Conservation (phyloP, 2,797 vertebrate genomes). For the Peromyscus attwateri region DNA sequence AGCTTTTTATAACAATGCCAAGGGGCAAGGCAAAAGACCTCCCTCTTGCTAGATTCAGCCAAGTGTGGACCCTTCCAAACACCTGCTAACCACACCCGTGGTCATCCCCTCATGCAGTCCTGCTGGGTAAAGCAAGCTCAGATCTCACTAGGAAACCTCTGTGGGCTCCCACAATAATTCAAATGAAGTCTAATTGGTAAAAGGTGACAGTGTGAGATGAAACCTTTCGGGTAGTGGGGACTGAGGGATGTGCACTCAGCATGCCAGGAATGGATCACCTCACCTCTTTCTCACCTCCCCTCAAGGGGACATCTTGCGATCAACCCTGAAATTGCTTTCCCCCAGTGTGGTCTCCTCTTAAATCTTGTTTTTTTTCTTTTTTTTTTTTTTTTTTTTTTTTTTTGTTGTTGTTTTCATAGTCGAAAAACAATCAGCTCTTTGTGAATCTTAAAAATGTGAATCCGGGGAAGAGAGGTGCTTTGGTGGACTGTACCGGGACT, state of each 20-base stretch:
- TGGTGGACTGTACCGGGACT: conserved; percentile 91
- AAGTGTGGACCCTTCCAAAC: too few species aligned
- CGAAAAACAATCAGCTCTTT: conserved; percentile 93
- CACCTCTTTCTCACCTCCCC: not conserved
- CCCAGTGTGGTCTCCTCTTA: not conserved
- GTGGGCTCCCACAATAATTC: not conserved
- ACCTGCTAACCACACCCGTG: too few species aligned
- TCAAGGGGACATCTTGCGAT: fast-evolving
- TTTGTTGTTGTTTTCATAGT: too few species aligned
- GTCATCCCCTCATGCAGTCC: too few species aligned
- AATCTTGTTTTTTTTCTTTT: conserved; percentile 59
- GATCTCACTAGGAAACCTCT: too few species aligned
- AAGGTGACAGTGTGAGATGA: not conserved
- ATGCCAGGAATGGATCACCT: fast-evolving
- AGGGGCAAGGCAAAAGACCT: too few species aligned
- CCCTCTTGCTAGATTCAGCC: too few species aligned
- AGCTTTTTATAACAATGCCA: too few species aligned
- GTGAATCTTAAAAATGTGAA: conserved; percentile 93
- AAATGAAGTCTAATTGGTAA: not conserved
- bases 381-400: conserved; percentile 40
- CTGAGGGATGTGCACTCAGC: not conserved
- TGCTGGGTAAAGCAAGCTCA: too few species aligned
- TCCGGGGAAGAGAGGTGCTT: conserved; percentile 89
- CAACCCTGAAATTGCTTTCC: not conserved
- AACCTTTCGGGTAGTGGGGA: not conserved